Evolutionary conservation across 2,113 vertebrate species (phyloP).

Genomic region (Sakesphorus luctuosus): DNA sequence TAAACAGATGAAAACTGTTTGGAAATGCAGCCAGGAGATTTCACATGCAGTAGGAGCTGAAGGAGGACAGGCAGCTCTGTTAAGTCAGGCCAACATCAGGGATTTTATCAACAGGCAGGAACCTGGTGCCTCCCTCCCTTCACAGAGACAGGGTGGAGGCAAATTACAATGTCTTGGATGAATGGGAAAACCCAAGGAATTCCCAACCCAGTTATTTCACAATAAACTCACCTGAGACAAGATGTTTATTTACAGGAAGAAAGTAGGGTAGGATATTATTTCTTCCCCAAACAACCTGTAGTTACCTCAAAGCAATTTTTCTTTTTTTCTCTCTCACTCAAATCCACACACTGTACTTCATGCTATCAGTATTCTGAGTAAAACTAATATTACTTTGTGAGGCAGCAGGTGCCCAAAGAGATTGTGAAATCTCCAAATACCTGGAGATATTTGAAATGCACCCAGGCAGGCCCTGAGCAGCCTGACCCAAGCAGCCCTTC

Average conservation of each 20-base stretch:
- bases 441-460: background rate
- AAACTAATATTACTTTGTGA: background rate
- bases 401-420: background rate
- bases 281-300: background rate
- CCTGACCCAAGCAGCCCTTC: background rate
- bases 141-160: background rate
- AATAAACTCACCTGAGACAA: background rate
- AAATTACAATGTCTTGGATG: background rate
- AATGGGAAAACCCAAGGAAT: background rate
- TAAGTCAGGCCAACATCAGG: background rate
- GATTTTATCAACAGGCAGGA: background rate
- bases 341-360: background rate
- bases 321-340: background rate
- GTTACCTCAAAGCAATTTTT: background rate
- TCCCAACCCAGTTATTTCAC: background rate
- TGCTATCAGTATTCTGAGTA: background rate
- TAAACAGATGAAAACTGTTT: background rate
- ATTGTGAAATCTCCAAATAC: background rate
- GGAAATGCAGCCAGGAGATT: background rate
- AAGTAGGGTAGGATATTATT: background rate
- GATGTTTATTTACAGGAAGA: background rate
- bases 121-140: background rate
- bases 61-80: background rate
- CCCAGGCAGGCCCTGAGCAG: background rate
- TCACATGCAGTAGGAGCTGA: background rate